phyloP scores from a whole-genome alignment of 2,888 invertebrate species.

The Plagodis pulveraria region DNA sequence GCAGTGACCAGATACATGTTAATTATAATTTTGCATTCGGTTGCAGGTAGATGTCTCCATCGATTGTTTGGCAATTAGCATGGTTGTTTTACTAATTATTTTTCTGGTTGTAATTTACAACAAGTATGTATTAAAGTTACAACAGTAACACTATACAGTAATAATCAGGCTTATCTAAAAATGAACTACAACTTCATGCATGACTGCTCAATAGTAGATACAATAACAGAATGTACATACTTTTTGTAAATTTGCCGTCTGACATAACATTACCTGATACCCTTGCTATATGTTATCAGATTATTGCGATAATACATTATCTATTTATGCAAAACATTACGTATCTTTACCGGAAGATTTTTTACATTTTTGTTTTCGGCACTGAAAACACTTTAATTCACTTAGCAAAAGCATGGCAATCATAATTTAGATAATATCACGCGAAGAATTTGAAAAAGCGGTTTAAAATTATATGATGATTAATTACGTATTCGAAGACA shows the following conservation, averaged over 20 bases:
- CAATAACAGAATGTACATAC: no score
- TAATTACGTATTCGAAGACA: no score
- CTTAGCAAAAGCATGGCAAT: conserved; percentile 10
- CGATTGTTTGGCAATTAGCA: conserved; percentile 13
- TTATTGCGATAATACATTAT: conserved; percentile 16
- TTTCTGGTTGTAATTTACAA: background rate
- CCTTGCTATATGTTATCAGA: conserved; percentile 1
- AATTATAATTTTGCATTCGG: conserved; percentile 37
- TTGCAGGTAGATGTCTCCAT: conserved; percentile 8
- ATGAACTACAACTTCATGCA: no score
- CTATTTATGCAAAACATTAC: conserved; percentile 15
- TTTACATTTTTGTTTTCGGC: conserved; percentile 1
- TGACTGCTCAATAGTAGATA: no score
- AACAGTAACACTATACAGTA: no score
- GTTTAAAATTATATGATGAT: no score
- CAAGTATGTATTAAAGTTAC: no score
- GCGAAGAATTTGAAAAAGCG: no score
- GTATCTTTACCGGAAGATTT: conserved; percentile 17
- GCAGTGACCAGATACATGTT: conserved; percentile 38
- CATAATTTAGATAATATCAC: no score
- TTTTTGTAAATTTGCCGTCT: no score
- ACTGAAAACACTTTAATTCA: conserved; percentile 26
- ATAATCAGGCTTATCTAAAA: no score
- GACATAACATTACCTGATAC: background rate
- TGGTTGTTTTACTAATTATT: conserved; percentile 7